Evolutionary conservation across 2,888 invertebrate species (phyloP).

Genomic region (Harpalus rufipes): DNA sequence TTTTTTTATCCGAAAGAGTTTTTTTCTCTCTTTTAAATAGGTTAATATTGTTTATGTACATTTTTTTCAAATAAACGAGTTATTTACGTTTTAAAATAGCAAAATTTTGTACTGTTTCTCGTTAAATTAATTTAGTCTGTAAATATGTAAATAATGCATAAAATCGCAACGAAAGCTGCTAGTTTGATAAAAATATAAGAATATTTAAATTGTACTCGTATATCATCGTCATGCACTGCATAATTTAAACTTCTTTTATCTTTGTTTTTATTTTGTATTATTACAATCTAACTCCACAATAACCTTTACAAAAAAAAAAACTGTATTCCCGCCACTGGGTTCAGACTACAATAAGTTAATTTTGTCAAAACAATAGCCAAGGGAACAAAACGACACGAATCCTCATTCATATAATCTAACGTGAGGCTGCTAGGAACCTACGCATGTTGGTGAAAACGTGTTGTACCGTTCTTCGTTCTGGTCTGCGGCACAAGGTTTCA

Average conservation of each 20-base stretch:
- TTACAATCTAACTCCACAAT: slow-evolving; percentile 11
- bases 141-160: too few relatives aligned
- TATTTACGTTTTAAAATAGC: too few relatives aligned
- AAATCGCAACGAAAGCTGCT: too few relatives aligned
- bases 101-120: too few relatives aligned
- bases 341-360: slow-evolving; percentile 42
- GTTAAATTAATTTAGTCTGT: too few relatives aligned
- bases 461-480: slow-evolving; percentile 38
- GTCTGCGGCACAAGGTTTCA: neutral
- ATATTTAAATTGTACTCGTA: too few relatives aligned
- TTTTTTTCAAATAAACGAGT: too few relatives aligned
- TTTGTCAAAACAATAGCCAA: slow-evolving; percentile 42
- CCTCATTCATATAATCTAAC: slow-evolving; percentile 15
- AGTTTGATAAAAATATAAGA: too few relatives aligned
- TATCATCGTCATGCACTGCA: too few relatives aligned
- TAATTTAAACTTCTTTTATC: neutral
- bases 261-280: neutral
- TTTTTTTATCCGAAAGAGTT: too few relatives aligned
- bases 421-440: neutral
- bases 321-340: neutral
- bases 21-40: too few relatives aligned
- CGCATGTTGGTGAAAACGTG: slow-evolving; percentile 11
- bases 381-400: slow-evolving; percentile 29
- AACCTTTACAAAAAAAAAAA: slow-evolving; percentile 6
- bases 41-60: too few relatives aligned